phyloP scores from a whole-genome alignment of 2,888 invertebrate genomes.

The Trissonchulus sp. region DNA sequence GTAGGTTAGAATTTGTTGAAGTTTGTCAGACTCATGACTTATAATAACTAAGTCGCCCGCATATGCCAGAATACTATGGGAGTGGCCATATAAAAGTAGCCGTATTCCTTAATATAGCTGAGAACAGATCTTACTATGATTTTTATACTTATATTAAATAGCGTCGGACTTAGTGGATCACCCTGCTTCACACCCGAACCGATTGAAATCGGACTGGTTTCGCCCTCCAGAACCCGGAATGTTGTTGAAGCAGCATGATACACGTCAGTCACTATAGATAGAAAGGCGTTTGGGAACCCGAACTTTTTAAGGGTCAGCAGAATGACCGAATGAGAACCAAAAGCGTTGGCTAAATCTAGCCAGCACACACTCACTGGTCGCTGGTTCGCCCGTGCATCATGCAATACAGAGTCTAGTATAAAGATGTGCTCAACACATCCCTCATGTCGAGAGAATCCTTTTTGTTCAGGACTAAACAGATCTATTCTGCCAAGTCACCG shows the following conservation, averaged over 20 bases:
- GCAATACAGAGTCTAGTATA: constrained; percentile 32
- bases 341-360: no score
- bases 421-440: no score
- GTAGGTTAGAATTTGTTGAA: constrained; percentile 30
- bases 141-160: constrained; percentile 50
- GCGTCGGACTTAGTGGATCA: constrained; percentile 47
- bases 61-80: constrained; percentile 32
- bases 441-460: no score
- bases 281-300: neutral
- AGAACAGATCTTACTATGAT: constrained; percentile 35
- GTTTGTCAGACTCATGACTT: constrained; percentile 20
- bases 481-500: no score
- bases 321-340: constrained; percentile 46
- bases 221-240: constrained; percentile 26
- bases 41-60: constrained; percentile 42
- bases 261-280: constrained; percentile 17
- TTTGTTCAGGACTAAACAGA: no score
- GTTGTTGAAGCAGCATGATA: constrained; percentile 23
- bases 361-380: constrained; percentile 44
- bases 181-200: constrained; percentile 49
- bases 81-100: neutral
- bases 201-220: constrained; percentile 34
- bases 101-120: no score
- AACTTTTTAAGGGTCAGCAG: constrained; percentile 11
- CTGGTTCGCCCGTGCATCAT: constrained; percentile 26